Evolutionary conservation across 2,888 invertebrate genomes (phyloP).

Genomic region (Pterostichus niger): DNA sequence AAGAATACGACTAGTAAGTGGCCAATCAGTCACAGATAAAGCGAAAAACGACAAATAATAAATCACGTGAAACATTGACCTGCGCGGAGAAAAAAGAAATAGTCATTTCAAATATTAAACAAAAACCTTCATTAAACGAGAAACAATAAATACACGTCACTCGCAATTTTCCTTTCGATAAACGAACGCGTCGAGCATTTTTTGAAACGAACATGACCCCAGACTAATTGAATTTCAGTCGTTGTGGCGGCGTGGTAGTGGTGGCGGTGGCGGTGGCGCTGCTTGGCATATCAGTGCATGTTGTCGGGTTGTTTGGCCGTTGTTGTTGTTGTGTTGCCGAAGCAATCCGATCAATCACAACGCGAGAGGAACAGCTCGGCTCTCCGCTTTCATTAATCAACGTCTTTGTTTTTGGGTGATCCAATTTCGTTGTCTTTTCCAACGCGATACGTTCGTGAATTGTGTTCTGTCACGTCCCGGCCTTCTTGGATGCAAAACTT

Average conservation of each 20-base stretch:
- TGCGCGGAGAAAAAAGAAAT: slow-evolving; percentile 32
- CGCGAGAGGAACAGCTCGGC: slow-evolving; percentile 69
- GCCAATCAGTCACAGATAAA: slow-evolving; percentile 51
- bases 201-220: slow-evolving; percentile 53
- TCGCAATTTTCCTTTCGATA: slow-evolving; percentile 63
- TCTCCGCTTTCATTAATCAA: slow-evolving; percentile 76
- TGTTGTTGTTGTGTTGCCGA: slow-evolving; percentile 52
- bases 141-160: slow-evolving; percentile 66
- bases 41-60: slow-evolving; percentile 51
- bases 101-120: slow-evolving; percentile 56
- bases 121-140: slow-evolving; percentile 53
- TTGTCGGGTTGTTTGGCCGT: slow-evolving; percentile 42
- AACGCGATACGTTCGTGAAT: slow-evolving; percentile 58
- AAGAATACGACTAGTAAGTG: slow-evolving; percentile 35
- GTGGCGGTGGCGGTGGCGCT: slow-evolving; percentile 12
- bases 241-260: slow-evolving; percentile 14
- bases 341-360: slow-evolving; percentile 64
- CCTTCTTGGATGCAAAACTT: slow-evolving; percentile 60
- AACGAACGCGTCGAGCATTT: slow-evolving; percentile 49
- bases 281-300: slow-evolving; percentile 28
- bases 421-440: slow-evolving; percentile 76
- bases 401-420: slow-evolving; percentile 76
- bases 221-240: slow-evolving; percentile 62
- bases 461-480: slow-evolving; percentile 64
- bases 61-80: slow-evolving; percentile 52